Percentiles rank a stretch among this genome's conserved stretches.
These are phyloP conservation scores for Gallinago solitaria DNA, from an alignment of 2,797 vertebrate genomes.

Conservation along the genomic window DNA sequence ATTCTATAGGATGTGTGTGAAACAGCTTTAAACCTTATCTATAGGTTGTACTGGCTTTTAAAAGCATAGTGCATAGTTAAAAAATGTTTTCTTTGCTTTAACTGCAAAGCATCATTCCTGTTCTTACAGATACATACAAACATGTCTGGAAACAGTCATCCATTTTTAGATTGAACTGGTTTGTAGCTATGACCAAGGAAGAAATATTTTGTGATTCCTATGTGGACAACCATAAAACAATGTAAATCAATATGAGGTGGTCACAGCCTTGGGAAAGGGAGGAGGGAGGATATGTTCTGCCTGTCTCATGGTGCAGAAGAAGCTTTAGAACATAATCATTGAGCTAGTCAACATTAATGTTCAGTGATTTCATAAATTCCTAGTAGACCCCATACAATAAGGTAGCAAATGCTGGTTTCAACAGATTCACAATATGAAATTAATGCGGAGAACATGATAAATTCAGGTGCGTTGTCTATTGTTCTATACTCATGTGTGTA, in stretches of 20 bases:
- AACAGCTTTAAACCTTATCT: neutral
- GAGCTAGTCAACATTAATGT: neutral
- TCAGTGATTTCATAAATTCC: neutral
- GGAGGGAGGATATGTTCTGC: neutral
- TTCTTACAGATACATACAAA: neutral
- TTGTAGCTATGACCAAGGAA: neutral
- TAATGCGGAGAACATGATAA: neutral
- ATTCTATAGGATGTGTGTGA: neutral
- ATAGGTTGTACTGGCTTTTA: neutral
- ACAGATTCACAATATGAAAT: neutral
- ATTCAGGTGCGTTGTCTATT: neutral
- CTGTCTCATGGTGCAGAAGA: neutral
- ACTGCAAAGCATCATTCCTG: neutral
- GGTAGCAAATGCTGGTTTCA: neutral
- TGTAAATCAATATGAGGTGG: fast-evolving
- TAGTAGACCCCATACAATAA: fast-evolving
- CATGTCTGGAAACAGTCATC: neutral
- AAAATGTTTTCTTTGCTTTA: neutral
- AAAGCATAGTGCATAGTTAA: neutral
- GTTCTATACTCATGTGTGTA: neutral
- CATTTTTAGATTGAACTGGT: neutral
- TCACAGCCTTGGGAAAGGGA: neutral
- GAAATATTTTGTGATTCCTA: neutral
- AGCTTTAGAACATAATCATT: neutral
- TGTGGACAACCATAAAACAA: neutral